Percentiles rank a stretch among this genome's conserved stretches.
Conservation (phyloP, 2,797 vertebrate genomes). For the Myotis vivesi region DNA sequence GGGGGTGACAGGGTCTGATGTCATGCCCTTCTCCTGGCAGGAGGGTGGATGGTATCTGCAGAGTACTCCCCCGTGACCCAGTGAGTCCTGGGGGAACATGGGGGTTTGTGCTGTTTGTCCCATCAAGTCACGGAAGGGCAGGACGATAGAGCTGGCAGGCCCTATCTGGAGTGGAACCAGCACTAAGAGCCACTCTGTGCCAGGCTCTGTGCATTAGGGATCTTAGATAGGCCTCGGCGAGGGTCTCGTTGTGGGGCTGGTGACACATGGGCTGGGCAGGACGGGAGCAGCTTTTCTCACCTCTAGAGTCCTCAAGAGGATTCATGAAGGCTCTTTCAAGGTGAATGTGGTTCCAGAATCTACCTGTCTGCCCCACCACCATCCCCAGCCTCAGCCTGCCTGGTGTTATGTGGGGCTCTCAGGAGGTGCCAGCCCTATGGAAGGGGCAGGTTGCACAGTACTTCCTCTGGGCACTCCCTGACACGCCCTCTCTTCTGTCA, state of each 20-base stretch:
- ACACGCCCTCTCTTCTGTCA: background rate
- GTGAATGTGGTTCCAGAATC: background rate
- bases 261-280: background rate
- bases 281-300: background rate
- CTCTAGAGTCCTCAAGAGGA: background rate
- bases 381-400: background rate
- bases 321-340: background rate
- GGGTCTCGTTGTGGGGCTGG: background rate
- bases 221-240: background rate
- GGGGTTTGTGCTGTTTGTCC: background rate
- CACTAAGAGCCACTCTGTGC: background rate
- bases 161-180: background rate
- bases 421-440: background rate
- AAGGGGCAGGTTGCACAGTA: background rate
- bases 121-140: background rate
- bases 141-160: background rate
- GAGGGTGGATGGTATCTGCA: background rate
- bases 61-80: background rate
- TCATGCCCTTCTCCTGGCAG: background rate
- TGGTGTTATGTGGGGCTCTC: background rate
- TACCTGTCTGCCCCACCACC: background rate
- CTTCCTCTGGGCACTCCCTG: background rate
- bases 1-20: background rate
- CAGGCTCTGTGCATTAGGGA: background rate
- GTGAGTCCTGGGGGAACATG: too few relatives aligned